A percentile compares a stretch with the other conserved stretches of the same genome.
phyloP scores from a whole-genome alignment of 2,888 invertebrate species.

The Ophion slaviceki region DNA sequence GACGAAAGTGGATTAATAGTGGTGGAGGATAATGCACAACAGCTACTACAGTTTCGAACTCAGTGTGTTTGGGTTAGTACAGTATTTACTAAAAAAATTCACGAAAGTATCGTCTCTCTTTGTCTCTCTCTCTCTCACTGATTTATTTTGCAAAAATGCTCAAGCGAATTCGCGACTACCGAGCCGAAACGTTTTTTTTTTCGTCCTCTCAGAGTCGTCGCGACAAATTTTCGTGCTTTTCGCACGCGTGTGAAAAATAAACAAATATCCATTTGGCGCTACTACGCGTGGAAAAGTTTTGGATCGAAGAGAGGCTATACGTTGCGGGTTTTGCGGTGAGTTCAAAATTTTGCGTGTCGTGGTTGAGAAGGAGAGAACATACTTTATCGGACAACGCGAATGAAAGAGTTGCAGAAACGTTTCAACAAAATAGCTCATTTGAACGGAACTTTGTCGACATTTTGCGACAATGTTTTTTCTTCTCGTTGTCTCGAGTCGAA shows the following conservation, averaged over 20 bases:
- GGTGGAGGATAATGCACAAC: constrained; percentile 64
- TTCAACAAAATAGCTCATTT: background rate
- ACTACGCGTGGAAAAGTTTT: background rate
- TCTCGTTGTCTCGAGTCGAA: background rate
- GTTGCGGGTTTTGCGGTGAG: constrained; percentile 68
- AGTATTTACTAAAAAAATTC: constrained; percentile 59
- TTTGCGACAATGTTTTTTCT: background rate
- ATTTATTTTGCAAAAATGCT: constrained; percentile 10
- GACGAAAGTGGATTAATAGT: constrained; percentile 47
- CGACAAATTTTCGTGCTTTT: background rate
- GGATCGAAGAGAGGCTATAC: constrained; percentile 63
- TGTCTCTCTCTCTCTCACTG: constrained; percentile 10
- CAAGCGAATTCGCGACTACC: constrained; percentile 20
- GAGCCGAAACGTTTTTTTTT: background rate
- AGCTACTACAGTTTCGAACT: constrained; percentile 66
- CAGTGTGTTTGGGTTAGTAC: constrained; percentile 66
- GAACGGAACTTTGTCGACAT: constrained; percentile 9
- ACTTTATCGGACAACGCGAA: constrained; percentile 1
- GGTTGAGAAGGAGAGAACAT: constrained; percentile 67
- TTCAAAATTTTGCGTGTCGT: constrained; percentile 68
- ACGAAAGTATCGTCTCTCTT: constrained; percentile 63
- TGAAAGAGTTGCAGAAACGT: background rate
- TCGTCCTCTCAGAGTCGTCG: constrained; percentile 34
- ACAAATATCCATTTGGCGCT: background rate
- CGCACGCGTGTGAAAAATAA: background rate